These are phyloP conservation scores for Dinoponera quadriceps DNA, from an alignment of 1,140 invertebrate species.

Conservation along the genomic window DNA sequence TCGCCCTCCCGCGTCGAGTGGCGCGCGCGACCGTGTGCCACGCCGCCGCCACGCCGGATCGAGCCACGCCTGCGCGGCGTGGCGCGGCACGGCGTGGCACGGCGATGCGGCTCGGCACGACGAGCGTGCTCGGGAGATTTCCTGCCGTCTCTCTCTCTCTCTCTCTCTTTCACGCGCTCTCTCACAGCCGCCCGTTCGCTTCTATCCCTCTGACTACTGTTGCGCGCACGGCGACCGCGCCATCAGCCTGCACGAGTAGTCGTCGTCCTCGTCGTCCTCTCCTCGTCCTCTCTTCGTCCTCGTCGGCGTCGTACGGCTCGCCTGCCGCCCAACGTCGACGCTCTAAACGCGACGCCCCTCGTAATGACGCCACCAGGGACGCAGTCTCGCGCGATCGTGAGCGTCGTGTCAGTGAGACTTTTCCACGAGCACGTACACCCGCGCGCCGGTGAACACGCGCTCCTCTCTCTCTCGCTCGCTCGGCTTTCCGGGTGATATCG, in stretches of 20 bases:
- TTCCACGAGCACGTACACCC: conserved; percentile 37
- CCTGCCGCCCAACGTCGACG: conserved; percentile 78
- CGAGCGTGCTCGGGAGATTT: not conserved
- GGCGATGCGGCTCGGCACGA: not conserved
- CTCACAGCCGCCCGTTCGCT: conserved; percentile 42
- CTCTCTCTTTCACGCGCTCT: conserved; percentile 46
- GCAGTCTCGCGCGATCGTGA: conserved; percentile 61
- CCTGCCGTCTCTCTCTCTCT: conserved; percentile 42
- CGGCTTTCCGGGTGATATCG: conserved; percentile 54
- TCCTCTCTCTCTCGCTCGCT: not conserved
- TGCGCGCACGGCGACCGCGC: conserved; percentile 64
- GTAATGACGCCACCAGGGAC: conserved; percentile 81
- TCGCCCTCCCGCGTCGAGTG: conserved; percentile 68
- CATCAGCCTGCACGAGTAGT: conserved; percentile 56
- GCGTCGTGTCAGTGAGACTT: conserved; percentile 59
- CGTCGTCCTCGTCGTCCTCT: conserved; percentile 53
- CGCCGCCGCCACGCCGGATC: conserved; percentile 34
- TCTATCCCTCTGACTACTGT: conserved; percentile 52
- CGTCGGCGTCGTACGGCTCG: conserved; percentile 66
- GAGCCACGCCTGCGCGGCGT: conserved; percentile 8
- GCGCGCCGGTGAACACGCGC: not conserved
- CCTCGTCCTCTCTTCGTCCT: conserved; percentile 59
- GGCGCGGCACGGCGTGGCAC: not conserved
- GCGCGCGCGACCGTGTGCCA: conserved; percentile 34
- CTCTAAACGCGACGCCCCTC: conserved; percentile 81